A percentile compares a stretch with the other conserved stretches of the same genome.
Conservation (phyloP, 2,888 invertebrate species). For the Idaea aversata region DNA sequence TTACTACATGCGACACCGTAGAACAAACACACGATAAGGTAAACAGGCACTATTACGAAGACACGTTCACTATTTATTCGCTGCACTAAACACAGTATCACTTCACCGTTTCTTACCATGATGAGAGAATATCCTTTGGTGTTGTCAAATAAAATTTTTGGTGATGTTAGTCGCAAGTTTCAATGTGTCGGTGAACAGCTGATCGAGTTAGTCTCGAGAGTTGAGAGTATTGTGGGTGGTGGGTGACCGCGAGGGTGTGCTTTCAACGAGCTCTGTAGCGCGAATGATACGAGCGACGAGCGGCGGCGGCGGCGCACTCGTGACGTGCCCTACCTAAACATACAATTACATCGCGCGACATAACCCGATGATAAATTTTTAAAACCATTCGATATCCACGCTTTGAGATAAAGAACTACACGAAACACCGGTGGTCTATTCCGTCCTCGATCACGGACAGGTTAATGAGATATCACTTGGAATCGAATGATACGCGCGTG, state of each 20-base stretch:
- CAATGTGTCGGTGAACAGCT: slow-evolving; percentile 56
- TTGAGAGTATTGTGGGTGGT: slow-evolving; percentile 40
- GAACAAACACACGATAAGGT: slow-evolving; percentile 29
- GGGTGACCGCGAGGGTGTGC: slow-evolving; percentile 53
- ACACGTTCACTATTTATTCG: slow-evolving; percentile 51
- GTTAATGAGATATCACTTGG: slow-evolving; percentile 47
- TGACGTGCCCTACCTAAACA: slow-evolving; percentile 64
- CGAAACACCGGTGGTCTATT: slow-evolving; percentile 46
- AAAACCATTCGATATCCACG: slow-evolving; percentile 68
- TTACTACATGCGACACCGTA: slow-evolving; percentile 11
- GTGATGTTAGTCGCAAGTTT: slow-evolving; percentile 40
- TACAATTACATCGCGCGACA: slow-evolving; percentile 56
- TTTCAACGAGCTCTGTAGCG: slow-evolving; percentile 62
- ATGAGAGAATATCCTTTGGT: slow-evolving; percentile 44
- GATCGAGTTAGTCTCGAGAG: slow-evolving; percentile 57
- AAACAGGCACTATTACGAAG: slow-evolving; percentile 42
- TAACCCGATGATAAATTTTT: slow-evolving; percentile 60
- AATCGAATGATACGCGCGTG: slow-evolving; percentile 50
- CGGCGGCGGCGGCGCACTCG: slow-evolving; percentile 70
- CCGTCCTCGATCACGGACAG: slow-evolving; percentile 52
- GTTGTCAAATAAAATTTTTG: slow-evolving; percentile 48
- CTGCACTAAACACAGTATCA: slow-evolving; percentile 49
- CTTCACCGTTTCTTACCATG: slow-evolving; percentile 72
- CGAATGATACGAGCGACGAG: slow-evolving; percentile 66
- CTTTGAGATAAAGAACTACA: slow-evolving; percentile 46